Conservation (phyloP, 30 jellyfish, hydroid and myxozoan species). For the Pelagia noctiluca region DNA sequence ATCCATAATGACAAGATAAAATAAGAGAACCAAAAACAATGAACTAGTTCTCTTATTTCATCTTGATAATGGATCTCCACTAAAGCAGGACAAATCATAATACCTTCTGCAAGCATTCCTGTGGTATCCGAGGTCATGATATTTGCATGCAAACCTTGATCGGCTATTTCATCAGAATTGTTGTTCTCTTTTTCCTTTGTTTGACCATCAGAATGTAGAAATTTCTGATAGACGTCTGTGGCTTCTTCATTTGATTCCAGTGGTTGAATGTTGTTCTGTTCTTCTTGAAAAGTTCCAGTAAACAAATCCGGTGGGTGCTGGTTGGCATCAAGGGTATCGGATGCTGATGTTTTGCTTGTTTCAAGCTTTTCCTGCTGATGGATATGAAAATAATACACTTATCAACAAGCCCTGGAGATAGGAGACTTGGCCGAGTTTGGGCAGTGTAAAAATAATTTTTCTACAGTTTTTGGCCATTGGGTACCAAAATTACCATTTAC, state of each 20-base stretch:
- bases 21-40: too few relatives aligned
- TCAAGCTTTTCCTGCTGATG: neutral
- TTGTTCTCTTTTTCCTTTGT: conserved; percentile 18
- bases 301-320: conserved; percentile 69
- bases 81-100: too few relatives aligned
- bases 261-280: conserved; percentile 11
- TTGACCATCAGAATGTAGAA: conserved; percentile 10
- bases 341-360: neutral
- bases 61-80: too few relatives aligned
- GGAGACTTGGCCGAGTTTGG: too few relatives aligned
- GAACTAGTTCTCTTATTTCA: too few relatives aligned
- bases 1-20: too few relatives aligned
- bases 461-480: neutral
- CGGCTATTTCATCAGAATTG: too few relatives aligned
- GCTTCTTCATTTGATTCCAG: conserved; percentile 32
- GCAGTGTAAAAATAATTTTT: too few relatives aligned
- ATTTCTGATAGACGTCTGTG: conserved; percentile 51
- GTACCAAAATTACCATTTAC: neutral
- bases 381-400: too few relatives aligned
- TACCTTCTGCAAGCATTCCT: too few relatives aligned
- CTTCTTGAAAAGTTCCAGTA: conserved; percentile 72
- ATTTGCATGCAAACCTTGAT: too few relatives aligned
- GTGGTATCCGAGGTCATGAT: too few relatives aligned
- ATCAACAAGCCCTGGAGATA: neutral
- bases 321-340: conserved; percentile 50